Evolutionary conservation across 2,113 vertebrate genomes (phyloP), one percentile per base, ranked within the genome.

Genomic region (Corythornis cristatus): DNA sequence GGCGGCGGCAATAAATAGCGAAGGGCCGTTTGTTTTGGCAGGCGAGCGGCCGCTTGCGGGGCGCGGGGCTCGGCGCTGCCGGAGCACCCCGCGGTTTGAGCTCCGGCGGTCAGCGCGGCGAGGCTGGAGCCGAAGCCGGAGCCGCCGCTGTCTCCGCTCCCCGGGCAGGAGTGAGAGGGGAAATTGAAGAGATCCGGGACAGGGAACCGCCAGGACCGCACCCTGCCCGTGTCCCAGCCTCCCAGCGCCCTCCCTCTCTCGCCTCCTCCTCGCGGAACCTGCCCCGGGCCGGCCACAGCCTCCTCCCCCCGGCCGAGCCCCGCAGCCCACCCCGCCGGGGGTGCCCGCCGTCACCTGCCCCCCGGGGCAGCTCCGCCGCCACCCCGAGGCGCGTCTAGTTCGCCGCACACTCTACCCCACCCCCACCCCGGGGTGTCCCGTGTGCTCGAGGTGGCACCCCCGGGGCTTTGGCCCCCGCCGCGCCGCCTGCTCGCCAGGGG

Each of bases 201-300:
- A 88, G 97, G 97, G 98, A 98, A 98, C 98, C 98, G 98, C 98
- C 97, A 97, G 98, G 98, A 99, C 98, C 98, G 98, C 98, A 98
- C 98, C 98, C 98, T 98, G 97, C 97, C 98, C 98, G 97, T 97
- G 97, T 97, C 97, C 95, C 96, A 97, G 97, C 96, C 97, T 96
- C 96, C 94, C 93, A 74, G 93, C 70, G 79, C 93, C 92, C 96
- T 77, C 82, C 93, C 95, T 97, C 97, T 96, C 97, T 97, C 98
- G 96, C 97, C 97, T 97, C 98, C 98, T 97, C 97, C 97, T 96
- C 97, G 97, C 97, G 96, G 92, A 98, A 97, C 97, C 97, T 97
- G 97, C 94, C 96, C 95, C 96, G 98, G 97, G 95, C 96, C 79
- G 94, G 93, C 91, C 62, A 33, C 95, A 95, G 95, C 96, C 97